A percentile compares a stretch with the other conserved stretches of the same genome.
These are phyloP conservation scores for Callimorpha dominula DNA, from an alignment of 2,888 invertebrate species.

Conservation along the genomic window DNA sequence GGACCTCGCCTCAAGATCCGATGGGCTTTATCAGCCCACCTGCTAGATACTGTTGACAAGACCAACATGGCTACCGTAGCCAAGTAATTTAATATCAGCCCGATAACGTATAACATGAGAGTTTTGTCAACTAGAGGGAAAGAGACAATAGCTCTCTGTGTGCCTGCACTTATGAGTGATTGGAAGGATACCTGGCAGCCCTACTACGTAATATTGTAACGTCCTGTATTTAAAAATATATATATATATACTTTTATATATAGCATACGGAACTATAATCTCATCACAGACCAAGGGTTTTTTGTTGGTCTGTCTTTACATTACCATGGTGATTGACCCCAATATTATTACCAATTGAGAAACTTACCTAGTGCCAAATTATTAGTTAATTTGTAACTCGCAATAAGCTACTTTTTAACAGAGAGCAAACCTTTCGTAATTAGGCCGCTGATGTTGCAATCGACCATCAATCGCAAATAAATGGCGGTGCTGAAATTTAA, in stretches of 20 bases:
- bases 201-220: not conserved
- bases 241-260: not conserved
- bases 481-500: not conserved
- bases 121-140: constrained; percentile 45
- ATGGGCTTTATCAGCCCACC: constrained; percentile 63
- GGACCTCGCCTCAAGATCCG: constrained; percentile 36
- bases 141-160: not conserved
- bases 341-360: not conserved
- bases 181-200: not conserved
- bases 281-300: too few relatives aligned
- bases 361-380: not conserved
- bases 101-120: constrained; percentile 46
- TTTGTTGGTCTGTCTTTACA: not conserved
- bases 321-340: not conserved
- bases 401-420: not conserved
- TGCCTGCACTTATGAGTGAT: not conserved
- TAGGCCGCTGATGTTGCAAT: not conserved
- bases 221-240: not conserved
- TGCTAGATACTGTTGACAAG: constrained; percentile 50
- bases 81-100: constrained; percentile 54
- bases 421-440: not conserved
- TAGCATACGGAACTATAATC: too few relatives aligned
- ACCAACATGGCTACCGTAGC: constrained; percentile 36
- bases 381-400: not conserved
- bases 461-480: not conserved